Percentiles rank a stretch among this genome's conserved stretches.
phyloP scores from a whole-genome alignment of 2,113 vertebrate genomes.

The Bubo blakistoni region DNA sequence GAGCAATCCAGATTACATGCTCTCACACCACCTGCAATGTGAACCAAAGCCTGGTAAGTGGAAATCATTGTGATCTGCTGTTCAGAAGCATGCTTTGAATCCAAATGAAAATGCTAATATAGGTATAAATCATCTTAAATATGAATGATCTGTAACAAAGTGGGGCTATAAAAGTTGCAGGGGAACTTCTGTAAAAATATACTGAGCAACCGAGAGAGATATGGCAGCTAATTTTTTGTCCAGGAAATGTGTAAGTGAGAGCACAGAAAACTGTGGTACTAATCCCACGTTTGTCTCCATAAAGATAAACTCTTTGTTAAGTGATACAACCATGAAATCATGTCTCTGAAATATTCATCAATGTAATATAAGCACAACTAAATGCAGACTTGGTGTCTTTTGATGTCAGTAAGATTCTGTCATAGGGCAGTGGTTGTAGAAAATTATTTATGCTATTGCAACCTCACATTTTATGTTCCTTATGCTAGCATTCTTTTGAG shows the following conservation, averaged over 20 bases:
- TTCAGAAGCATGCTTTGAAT: background rate
- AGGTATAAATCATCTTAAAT: background rate
- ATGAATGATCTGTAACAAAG: background rate
- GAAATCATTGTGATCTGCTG: background rate
- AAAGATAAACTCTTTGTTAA: background rate
- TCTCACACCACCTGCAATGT: background rate
- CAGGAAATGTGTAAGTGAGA: background rate
- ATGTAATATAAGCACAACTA: background rate
- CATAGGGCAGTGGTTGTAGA: background rate
- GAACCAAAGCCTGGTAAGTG: background rate
- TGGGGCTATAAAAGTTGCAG: background rate
- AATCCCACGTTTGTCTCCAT: background rate
- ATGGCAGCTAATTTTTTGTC: background rate
- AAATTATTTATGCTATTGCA: background rate
- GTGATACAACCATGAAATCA: background rate
- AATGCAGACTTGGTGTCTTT: background rate
- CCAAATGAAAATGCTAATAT: background rate
- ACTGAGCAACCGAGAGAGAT: background rate
- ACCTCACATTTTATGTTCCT: background rate
- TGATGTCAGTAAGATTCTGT: background rate
- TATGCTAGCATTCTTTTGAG: background rate
- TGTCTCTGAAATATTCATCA: background rate
- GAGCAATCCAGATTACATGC: background rate
- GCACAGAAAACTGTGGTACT: background rate
- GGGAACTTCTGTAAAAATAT: background rate